Evolutionary conservation across 1,140 invertebrate species (phyloP), one percentile per base, ranked within the genome.

Genomic region (Sinonovacula constricta): DNA sequence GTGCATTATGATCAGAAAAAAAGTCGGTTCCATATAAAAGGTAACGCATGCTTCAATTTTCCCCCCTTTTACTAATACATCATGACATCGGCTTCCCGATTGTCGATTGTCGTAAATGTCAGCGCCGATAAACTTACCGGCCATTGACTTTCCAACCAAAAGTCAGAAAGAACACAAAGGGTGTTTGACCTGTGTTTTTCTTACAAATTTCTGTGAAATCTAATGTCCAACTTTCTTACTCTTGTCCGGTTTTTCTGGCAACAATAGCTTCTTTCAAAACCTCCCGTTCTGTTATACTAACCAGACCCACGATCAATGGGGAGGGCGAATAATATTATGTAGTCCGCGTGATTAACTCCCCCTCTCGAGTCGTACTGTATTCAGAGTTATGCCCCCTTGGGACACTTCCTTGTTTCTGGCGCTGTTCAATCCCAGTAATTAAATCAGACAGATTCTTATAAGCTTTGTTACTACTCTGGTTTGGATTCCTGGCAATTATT

Each of bases 391-490:
- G 12, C 30, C 54, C 68, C 68, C 53, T 36, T n/a, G 31, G 53
- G 26, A 3, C 12, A 18, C 15, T 26, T 2, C 24, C 45, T 70
- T 70, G 49, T 76, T 39, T 76, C 72, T 76, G 72, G 72, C n/a
- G 39, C 39, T 39, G 63, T 76, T 76, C 72, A 66, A 59, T 66
- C 53, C 4, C 30, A 2, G 24, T 66, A 76, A 76, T 76, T 65
- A 76, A 66, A 66, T 66, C 49, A 66, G 72, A 76, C 72, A 76
- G 36, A 18, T 74, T 63, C 56, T 62, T 36, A 63, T 22, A 34
- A 51, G 59, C 45, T 26, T 63, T 62, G 57, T 33, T 74, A 59
- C 30, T 7, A 36, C 22, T 57, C n/a, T 28, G n/a, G 26, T 7
- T 57, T 28, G n/a, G 12, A n/a, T 49, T 49, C 45, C n/a, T 12